Evolutionary conservation across 1,140 invertebrate species (phyloP).

Genomic region (Latrodectus geometricus): DNA sequence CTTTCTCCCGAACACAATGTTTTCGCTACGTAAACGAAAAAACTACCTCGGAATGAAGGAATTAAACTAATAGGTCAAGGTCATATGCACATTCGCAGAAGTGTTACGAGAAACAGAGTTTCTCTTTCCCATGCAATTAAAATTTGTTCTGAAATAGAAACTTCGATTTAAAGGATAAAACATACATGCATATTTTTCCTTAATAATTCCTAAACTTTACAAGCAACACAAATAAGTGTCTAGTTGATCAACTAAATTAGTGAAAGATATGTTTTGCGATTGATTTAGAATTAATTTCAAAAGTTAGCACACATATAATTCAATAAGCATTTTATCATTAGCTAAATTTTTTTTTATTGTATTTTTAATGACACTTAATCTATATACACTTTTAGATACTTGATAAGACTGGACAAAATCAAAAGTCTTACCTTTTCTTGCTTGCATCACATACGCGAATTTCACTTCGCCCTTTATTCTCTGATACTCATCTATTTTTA

Average conservation of each 20-base stretch:
- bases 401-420: background rate
- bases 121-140: background rate
- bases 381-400: background rate
- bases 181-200: slow-evolving; percentile 15
- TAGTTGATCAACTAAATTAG: slow-evolving; percentile 27
- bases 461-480: background rate
- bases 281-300: slow-evolving; percentile 18
- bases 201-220: background rate
- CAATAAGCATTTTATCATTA: slow-evolving; percentile 7
- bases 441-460: background rate
- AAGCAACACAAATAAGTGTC: background rate
- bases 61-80: background rate
- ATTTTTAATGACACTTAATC: background rate
- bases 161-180: background rate
- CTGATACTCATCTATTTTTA: background rate
- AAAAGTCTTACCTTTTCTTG: background rate
- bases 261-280: slow-evolving; percentile 8
- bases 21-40: too few relatives aligned
- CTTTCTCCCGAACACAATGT: too few relatives aligned
- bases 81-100: background rate
- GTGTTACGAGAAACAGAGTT: background rate
- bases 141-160: background rate
- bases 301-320: background rate
- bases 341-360: slow-evolving; percentile 2
- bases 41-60: too few relatives aligned